Base-by-base conservation (phyloP, 2,113 vertebrate species). In the Nerophis lumbriciformis region DNA sequence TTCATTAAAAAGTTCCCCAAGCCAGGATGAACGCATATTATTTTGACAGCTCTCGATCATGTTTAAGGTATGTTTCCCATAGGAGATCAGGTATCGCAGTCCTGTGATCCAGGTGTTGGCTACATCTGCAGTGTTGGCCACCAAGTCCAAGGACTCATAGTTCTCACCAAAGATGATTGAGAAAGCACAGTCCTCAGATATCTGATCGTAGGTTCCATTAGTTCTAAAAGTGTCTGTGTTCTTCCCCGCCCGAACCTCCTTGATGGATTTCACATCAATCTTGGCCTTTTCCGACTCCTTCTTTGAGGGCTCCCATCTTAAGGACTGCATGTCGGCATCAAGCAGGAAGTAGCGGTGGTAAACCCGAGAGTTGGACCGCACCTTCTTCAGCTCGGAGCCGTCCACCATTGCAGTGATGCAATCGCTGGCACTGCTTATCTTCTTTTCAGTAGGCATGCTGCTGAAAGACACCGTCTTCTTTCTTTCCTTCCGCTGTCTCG, bases 41-140 rank as follows among this genome's bases (percentile, higher is more conserved):
- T 99, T 93, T 78, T 97, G 97, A 78, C 90, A 94, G 85, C 93
- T 98, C 86, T 95, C 94, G 68, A 96, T 93, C 93, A 97, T 94
- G 74, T 98, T 95, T 48, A 97, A 83, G 11, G 95, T 95, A 60
- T 96, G 96, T 65, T 97, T 99, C 47, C 96, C 97, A 0, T 98
- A 98, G 48, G 96, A 98, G 80, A 98, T 96, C 72, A 99, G 85
- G 82, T 99, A 99, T 69, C 97, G 89, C 66, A 99, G 89, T 61
- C 97, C 97, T 4, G 96, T 99, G 38, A 98, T 92, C 97, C 97
- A 99, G 79, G 97, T 93, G 82, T 98, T 99, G 8, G 96, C 97
- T 70, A 99, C 76, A 45, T 99, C 97, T 65, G 96, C 94, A 39
- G 95, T 95, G 82, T 98, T 97, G 73, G 97, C 95, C 68, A 99